Base-by-base conservation (phyloP, 1,140 invertebrate species). In the Musca domestica region DNA sequence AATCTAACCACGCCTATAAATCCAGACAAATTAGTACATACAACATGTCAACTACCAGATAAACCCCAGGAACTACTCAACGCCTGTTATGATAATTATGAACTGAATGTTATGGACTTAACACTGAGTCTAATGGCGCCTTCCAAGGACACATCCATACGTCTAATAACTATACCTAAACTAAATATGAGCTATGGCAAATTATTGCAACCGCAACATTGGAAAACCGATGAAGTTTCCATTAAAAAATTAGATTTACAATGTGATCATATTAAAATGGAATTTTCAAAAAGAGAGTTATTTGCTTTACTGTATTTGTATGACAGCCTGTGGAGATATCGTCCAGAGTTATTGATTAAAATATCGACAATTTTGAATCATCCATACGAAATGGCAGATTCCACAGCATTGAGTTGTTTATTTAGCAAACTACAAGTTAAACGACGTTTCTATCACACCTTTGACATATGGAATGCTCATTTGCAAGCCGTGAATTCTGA, bases 11-110 rank as follows among this genome's bases (percentile, higher is more conserved):
- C 74, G 20, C 84, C 85, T 12, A 74, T 83, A 65, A 81, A 85
- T 70, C 73, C 78, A 0, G 74, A 85, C 23, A 76, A 81, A 34
- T 70, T 86, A 27, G 74, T 85, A 0, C 76, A 83, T 34, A 80
- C 83, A 17, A 82, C 84, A 2, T 83, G 83, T 41, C 84, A 84
- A 64, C 69, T 86, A 51, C 82, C 84, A 47, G 82, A 84, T 47
- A 78, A 84, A 22, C 83, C 85, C 0, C 67, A 78, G 10, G 74
- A 84, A 54, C 72, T 86, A 67, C 78, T 85, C 56, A 77, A 84
- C 9, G 74, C 81, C 10, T 85, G 84, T 70, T 84, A 82, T 70
- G 69, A 70, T 9, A 72, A 70, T 27, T 75, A 70, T 63, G 63
- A 69, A 6, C 66, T 80, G 4, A 67, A 70, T 61, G 27, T 80